Percentiles rank a stretch among this genome's conserved stretches.
Conservation (phyloP, 1,140 invertebrate genomes). For the Aphaenogaster rudis region DNA sequence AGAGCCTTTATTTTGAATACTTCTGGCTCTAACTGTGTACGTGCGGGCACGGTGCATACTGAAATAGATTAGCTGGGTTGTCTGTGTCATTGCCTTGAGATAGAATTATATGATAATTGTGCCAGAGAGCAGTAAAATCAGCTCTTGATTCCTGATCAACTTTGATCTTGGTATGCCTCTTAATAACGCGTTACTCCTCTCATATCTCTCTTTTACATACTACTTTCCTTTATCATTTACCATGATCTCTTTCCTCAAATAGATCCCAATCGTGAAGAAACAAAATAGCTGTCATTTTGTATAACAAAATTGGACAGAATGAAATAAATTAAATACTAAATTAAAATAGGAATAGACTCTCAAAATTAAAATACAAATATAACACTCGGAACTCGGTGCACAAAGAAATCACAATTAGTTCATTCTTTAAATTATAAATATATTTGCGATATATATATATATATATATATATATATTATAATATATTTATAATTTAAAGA, state of each 20-base stretch:
- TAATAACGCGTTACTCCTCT: not conserved
- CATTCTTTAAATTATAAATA: too few species aligned
- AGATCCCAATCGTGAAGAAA: not conserved
- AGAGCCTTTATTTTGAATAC: conserved; percentile 52
- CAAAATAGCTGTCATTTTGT: not conserved
- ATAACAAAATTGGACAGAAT: not conserved
- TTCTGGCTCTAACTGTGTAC: conserved; percentile 28
- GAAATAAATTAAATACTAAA: not conserved
- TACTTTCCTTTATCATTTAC: not conserved
- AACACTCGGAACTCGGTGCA: too few species aligned
- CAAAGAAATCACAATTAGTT: too few species aligned
- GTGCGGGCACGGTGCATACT: conserved; percentile 71
- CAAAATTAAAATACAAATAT: too few species aligned
- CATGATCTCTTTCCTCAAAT: not conserved
- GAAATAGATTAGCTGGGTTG: conserved; percentile 83
- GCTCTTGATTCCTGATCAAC: conserved; percentile 5
- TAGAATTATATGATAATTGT: conserved; percentile 80
- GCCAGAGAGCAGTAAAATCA: conserved; percentile 74
- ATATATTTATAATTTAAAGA: too few species aligned
- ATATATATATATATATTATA: too few species aligned
- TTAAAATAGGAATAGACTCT: too few species aligned
- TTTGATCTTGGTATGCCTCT: not conserved
- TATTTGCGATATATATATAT: too few species aligned
- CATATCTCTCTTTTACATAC: not conserved
- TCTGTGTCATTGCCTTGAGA: conserved; percentile 73